Base-by-base conservation (phyloP, 2,888 invertebrate genomes). In the Poecilus cupreus region DNA sequence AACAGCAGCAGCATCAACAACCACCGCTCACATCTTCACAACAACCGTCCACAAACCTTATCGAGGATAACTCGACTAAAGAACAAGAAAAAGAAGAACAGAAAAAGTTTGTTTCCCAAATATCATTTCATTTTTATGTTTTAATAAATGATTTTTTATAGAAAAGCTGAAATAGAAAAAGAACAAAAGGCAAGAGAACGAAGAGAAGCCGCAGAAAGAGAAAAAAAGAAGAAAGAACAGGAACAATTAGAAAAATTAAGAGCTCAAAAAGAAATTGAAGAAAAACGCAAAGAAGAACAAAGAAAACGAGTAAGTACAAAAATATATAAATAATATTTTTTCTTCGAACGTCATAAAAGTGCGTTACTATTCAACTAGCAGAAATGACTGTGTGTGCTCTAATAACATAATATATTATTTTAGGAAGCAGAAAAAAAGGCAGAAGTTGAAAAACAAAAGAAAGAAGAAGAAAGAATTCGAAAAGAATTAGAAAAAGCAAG, bases 401-500 rank as follows among this genome's bases (percentile, higher is more conserved):
- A n/a, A n/a, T n/a, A n/a, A n/a, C n/a, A n/a, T 76, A 5, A 54
- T 32, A 51, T 49, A 22, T 85, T 85, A 83, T 88, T 88, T 80
- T 88, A 90, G 83, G 92, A 92, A 83, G 89, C 89, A n/a, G 91
- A 91, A 82, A 90, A 90, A 68, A 90, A 90, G 83, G 87, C 87
- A 4, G 89, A 89, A 70, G 91, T 91, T 82, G 92, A 92, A 82
- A 91, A 91, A 80, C 88, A 88, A 49, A 90, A 89, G 84, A 91
- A 90, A 82, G 91, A 90, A 81, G 91, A 91, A 82, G 91, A 92
- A 81, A 89, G 89, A 85, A 88, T 89, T 72, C 89, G 89, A 74
- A 91, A 90, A 80, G 91, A 91, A 83, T 88, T 91, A 72, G 91
- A 90, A 87, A 87, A 90, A 86, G 86, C 89, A 84, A 85, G 90